Evolutionary conservation across 2,797 vertebrate genomes (phyloP).

Genomic region (Zenarchopterus dispar): DNA sequence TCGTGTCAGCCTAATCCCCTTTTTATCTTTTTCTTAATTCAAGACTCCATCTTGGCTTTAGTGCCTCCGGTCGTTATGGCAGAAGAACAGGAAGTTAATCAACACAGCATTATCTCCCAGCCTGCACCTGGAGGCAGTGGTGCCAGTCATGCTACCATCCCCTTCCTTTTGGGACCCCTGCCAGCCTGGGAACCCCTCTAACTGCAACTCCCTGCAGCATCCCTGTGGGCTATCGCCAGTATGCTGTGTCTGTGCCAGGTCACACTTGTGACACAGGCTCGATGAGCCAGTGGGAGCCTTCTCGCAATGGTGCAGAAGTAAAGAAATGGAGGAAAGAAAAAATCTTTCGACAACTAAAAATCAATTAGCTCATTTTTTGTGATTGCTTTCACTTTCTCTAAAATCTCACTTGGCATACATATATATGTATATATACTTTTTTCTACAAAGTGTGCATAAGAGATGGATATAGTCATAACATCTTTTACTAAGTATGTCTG

Average conservation of each 20-base stretch:
- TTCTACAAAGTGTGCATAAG: too few species aligned
- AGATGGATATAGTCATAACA: too few species aligned
- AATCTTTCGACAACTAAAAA: background rate
- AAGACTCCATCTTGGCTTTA: constrained; percentile 66
- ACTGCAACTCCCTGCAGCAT: constrained; percentile 57
- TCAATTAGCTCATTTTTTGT: constrained; percentile 4
- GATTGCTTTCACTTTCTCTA: constrained; percentile 3
- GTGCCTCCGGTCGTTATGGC: constrained; percentile 75
- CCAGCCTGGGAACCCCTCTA: constrained; percentile 70
- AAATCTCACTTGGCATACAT: too few species aligned
- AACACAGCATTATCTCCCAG: constrained; percentile 76
- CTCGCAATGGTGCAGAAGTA: constrained; percentile 29
- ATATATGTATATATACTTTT: too few species aligned
- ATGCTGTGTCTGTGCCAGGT: constrained; percentile 67
- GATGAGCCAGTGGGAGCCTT: constrained; percentile 45
- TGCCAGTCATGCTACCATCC: constrained; percentile 60
- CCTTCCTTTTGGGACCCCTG: constrained; percentile 63
- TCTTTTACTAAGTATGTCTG: too few species aligned
- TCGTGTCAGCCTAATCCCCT: constrained; percentile 48
- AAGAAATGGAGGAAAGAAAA: background rate
- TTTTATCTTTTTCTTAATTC: constrained; percentile 63
- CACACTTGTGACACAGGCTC: constrained; percentile 56
- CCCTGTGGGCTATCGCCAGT: constrained; percentile 55
- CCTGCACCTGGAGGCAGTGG: constrained; percentile 77
- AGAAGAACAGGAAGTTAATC: constrained; percentile 78